A percentile compares a stretch with the other conserved stretches of the same genome.
Evolutionary conservation across 2,113 vertebrate species (phyloP).

Genomic region (Gasterosteus nipponicus): DNA sequence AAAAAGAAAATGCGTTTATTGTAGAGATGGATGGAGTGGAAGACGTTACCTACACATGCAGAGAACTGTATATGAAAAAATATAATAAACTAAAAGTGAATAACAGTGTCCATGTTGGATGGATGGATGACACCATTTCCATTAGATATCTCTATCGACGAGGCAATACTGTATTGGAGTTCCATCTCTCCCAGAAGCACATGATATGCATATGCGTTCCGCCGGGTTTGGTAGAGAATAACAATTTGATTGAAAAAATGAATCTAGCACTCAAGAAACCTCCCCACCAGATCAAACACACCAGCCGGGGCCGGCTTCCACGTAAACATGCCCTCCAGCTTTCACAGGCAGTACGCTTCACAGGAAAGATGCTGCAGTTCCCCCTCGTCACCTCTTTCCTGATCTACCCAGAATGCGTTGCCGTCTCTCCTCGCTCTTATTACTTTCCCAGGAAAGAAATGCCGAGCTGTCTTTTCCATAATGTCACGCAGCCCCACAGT

Average conservation of each 20-base stretch:
- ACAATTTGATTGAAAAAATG: slow-evolving; percentile 22
- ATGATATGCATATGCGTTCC: slow-evolving; percentile 1
- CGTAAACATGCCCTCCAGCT: slow-evolving; percentile 6
- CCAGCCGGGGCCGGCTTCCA: slow-evolving; percentile 14
- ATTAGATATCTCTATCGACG: not conserved
- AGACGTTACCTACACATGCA: not conserved
- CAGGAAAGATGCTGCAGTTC: not conserved
- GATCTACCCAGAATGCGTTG: not conserved
- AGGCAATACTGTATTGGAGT: not conserved
- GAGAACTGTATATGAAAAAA: not conserved
- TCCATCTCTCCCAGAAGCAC: slow-evolving; percentile 14
- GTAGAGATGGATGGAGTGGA: too few species aligned
- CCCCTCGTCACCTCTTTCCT: not conserved
- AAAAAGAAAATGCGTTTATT: too few species aligned
- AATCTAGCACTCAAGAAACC: slow-evolving; percentile 4
- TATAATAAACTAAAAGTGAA: not conserved
- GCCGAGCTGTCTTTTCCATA: slow-evolving; percentile 22
- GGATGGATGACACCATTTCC: too few species aligned
- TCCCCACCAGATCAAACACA: slow-evolving; percentile 11
- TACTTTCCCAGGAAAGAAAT: slow-evolving; percentile 43
- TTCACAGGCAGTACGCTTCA: not conserved
- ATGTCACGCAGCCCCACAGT: slow-evolving; percentile 38
- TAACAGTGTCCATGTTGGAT: not conserved
- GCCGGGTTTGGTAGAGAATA: slow-evolving; percentile 28
- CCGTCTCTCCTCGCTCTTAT: slow-evolving; percentile 7